These are phyloP conservation scores for Ceuthmochares aereus DNA, from an alignment of 2,113 vertebrate species.

Conservation along the genomic window DNA sequence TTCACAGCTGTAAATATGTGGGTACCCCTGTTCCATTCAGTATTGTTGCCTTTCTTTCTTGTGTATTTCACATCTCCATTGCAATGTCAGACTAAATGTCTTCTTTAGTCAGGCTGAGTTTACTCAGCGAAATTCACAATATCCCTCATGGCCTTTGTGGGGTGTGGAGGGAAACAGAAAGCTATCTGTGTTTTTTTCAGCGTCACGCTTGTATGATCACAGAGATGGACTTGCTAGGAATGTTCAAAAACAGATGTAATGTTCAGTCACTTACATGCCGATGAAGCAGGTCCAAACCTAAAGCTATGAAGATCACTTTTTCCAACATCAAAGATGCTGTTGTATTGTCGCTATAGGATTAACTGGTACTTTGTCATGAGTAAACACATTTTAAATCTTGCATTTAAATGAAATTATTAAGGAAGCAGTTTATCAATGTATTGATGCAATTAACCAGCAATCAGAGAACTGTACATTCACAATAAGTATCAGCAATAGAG, in stretches of 20 bases:
- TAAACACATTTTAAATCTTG: background rate
- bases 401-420: background rate
- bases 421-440: background rate
- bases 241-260: background rate
- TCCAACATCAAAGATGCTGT: background rate
- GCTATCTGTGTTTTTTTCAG: background rate
- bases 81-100: background rate
- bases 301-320: background rate
- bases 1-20: conserved; percentile 21
- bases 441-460: background rate
- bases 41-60: background rate
- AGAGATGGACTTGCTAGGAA: background rate
- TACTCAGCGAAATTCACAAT: background rate
- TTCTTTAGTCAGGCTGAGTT: background rate
- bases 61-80: background rate
- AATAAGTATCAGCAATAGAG: background rate
- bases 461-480: background rate
- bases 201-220: background rate
- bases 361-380: background rate
- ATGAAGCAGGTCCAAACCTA: background rate
- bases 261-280: background rate
- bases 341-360: background rate
- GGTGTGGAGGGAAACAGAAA: background rate
- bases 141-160: background rate
- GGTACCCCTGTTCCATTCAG: background rate